phyloP scores from a whole-genome alignment of 2,113 vertebrate genomes.

The Gavia stellata region DNA sequence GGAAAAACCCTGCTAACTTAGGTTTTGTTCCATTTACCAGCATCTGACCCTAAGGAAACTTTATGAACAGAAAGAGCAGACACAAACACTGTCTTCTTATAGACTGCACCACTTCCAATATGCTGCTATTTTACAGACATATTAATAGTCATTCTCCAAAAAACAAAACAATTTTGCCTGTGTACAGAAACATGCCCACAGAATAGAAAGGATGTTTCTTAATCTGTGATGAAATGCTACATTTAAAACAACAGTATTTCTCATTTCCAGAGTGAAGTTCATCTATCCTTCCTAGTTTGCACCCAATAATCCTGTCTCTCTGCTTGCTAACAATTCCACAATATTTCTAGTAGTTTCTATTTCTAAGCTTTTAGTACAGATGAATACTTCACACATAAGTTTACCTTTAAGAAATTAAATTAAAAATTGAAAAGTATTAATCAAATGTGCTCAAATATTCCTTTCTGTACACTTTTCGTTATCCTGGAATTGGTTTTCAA shows the following conservation, averaged over 20 bases:
- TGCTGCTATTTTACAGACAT: background rate
- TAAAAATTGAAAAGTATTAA: background rate
- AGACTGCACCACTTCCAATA: background rate
- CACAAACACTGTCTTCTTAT: slow-evolving; percentile 15
- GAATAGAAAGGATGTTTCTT: background rate
- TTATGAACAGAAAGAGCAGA: slow-evolving; percentile 16
- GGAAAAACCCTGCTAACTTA: background rate
- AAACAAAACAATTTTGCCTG: background rate
- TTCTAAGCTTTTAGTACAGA: background rate
- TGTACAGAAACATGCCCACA: background rate
- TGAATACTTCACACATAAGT: background rate
- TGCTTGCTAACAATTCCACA: background rate
- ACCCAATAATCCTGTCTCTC: background rate
- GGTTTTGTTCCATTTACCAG: slow-evolving; percentile 31
- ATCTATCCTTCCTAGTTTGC: background rate
- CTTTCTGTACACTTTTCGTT: background rate
- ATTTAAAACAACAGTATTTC: background rate
- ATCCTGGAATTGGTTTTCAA: background rate
- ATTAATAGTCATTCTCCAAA: background rate
- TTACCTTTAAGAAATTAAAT: background rate
- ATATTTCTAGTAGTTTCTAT: background rate
- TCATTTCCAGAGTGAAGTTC: background rate
- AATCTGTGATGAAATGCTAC: background rate
- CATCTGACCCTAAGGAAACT: background rate
- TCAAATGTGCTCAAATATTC: background rate